Base-by-base conservation (phyloP, 2,113 vertebrate species). In the Thamnaconus septentrionalis region DNA sequence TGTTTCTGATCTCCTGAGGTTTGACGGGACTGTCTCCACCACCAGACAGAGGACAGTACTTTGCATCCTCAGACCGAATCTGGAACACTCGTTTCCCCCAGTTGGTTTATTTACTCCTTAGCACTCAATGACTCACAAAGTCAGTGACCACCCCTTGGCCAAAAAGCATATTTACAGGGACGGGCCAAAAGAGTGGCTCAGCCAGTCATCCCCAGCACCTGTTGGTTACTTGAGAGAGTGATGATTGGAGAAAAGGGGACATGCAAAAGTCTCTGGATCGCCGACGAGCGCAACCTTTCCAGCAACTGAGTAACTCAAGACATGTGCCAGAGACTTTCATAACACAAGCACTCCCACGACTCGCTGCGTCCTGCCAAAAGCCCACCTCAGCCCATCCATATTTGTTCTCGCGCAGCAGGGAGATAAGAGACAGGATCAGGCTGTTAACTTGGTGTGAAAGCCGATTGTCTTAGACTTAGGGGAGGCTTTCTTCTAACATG, bases 191-290 rank as follows among this genome's bases (percentile, higher is more conserved):
- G 18, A 59, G 61, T 61, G 57, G 56, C 41, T 44, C 54, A 40
- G 72, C 79, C 71, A 74, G 70, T 76, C 74, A 56, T 85, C 69
- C 9, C 39, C 57, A 73, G 55, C 75, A 83, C 75, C 83, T 76
- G 75, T 78, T 87, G 81, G 75, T 81, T 77, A 72, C 84, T 80
- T 75, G 64, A 67, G 68, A 76, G 81, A 77, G 80, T 69, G 77
- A 79, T 84, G 76, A 87, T 64, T 79, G 50, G 69, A 31, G 18
- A 45, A 60, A 56, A 56, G 41, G 60, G 64, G 76, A 84, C 82
- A 73, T 47, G 55, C 56, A 72, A 77, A 48, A 80, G 60, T 62
- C 59, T 70, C 61, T 76, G 73, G 70, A 85, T 76, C 59, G 51
- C 56, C 61, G 49, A 55, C 18, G 50, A 71, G 59, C 59, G 12